phyloP scores from a whole-genome alignment of 1,140 invertebrate species.

The Copidosoma floridanum region DNA sequence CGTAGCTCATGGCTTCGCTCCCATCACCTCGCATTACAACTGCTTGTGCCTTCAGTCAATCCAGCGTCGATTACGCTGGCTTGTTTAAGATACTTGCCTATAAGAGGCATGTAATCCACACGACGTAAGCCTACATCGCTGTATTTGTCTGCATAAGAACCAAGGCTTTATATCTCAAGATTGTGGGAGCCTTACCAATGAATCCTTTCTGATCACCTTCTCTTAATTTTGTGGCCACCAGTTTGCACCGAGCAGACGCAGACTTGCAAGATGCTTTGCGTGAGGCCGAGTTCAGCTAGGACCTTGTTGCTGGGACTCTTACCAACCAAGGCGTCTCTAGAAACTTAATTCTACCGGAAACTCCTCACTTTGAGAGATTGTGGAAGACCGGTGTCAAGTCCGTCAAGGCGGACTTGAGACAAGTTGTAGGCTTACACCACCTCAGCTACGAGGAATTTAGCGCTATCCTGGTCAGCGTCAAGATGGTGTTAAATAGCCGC shows the following conservation, averaged over 20 bases:
- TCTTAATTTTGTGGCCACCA: background rate
- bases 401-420: background rate
- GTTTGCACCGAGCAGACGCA: background rate
- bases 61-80: background rate
- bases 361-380: background rate
- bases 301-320: background rate
- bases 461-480: background rate
- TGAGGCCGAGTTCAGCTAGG: background rate
- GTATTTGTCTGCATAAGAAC: background rate
- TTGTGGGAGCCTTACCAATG: background rate
- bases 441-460: background rate
- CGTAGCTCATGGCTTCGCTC: background rate
- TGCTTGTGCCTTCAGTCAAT: background rate
- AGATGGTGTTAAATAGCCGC: background rate
- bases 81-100: background rate
- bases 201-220: background rate
- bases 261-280: background rate
- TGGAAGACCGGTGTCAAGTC: background rate
- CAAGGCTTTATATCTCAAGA: background rate
- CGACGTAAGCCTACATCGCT: background rate
- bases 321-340: background rate
- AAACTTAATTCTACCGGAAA: background rate
- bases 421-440: background rate
- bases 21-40: background rate
- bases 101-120: background rate